Base-by-base conservation (phyloP, 2,113 vertebrate genomes). In the Isurus oxyrinchus region DNA sequence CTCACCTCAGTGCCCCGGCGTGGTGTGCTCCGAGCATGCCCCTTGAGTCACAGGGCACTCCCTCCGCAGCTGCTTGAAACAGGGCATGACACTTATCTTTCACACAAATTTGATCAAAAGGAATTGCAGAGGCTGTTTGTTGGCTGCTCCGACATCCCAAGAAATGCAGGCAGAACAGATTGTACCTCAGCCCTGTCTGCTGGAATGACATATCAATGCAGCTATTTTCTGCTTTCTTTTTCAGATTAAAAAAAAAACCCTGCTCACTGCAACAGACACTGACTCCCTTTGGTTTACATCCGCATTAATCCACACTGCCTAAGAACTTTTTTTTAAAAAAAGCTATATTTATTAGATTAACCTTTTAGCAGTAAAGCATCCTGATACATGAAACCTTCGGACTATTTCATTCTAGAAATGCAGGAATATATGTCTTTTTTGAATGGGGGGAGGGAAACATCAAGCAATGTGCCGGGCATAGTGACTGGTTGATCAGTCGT, bases 31-130 rank as follows among this genome's bases (percentile, higher is more conserved):
- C 67, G 61, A 44, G n/a, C 93, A 81, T 96, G 97, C 97, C 97
- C 97, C 97, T 97, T 93, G 97, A 98, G 98, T 98, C 98, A 98
- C 98, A 98, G 98, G 98, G 98, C 98, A 98, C 98, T 98, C 98
- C 98, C 98, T 98, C 97, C 97, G 98, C 98, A 98, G 99, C 98
- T 98, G 98, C 98, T 98, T 98, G 96, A 98, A 97, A 97, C 98
- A 98, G 98, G 98, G 98, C 98, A 69, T 97, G 98, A 99, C 98
- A 99, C 98, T 98, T 98, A 98, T 99, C 99, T 98, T 98, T 99
- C 99, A 98, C 98, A 98, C 98, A 98, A 98, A 98, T 98, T 98
- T 98, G 98, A 99, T 99, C 98, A 99, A 99, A 99, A 99, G 98
- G 98, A 98, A 98, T 98, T 98, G 98, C 98, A 98, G 98, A 98